Conservation (phyloP, 2,797 vertebrate species). For the Poeciliopsis paucimaculata region DNA sequence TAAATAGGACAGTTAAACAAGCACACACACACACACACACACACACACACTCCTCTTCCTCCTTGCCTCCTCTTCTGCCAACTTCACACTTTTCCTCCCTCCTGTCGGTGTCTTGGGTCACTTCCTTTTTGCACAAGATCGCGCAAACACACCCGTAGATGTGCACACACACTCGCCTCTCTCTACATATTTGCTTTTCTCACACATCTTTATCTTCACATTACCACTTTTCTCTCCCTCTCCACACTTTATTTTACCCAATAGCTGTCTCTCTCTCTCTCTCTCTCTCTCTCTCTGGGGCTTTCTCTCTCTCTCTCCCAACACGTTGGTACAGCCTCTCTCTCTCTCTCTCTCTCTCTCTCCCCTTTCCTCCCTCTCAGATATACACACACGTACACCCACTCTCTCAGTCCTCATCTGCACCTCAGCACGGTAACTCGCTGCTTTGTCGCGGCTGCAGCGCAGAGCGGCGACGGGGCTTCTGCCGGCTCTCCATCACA, state of each 20-base stretch:
- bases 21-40: constrained; percentile 14
- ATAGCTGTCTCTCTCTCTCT: constrained; percentile 42
- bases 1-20: constrained; percentile 8
- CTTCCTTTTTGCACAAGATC: constrained; percentile 28
- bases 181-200: constrained; percentile 44
- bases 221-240: constrained; percentile 17
- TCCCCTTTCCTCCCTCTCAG: constrained; percentile 54
- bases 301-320: constrained; percentile 14
- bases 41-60: constrained; percentile 29
- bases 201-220: constrained; percentile 60
- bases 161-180: constrained; percentile 25
- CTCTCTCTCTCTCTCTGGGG: background rate
- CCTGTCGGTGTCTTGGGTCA: constrained; percentile 33
- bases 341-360: constrained; percentile 26
- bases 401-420: constrained; percentile 68
- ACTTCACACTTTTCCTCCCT: constrained; percentile 43
- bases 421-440: constrained; percentile 69
- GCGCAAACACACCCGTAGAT: constrained; percentile 15
- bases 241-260: constrained; percentile 35
- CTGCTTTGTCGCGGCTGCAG: constrained; percentile 53
- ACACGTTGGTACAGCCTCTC: constrained; percentile 57
- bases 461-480: constrained; percentile 22
- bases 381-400: constrained; percentile 12
- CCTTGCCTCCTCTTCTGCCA: constrained; percentile 34
- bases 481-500: constrained; percentile 30